Evolutionary conservation across 2,113 vertebrate genomes (phyloP), one percentile per base, ranked within the genome.

Genomic region (sheep (Ovis aries)): DNA sequence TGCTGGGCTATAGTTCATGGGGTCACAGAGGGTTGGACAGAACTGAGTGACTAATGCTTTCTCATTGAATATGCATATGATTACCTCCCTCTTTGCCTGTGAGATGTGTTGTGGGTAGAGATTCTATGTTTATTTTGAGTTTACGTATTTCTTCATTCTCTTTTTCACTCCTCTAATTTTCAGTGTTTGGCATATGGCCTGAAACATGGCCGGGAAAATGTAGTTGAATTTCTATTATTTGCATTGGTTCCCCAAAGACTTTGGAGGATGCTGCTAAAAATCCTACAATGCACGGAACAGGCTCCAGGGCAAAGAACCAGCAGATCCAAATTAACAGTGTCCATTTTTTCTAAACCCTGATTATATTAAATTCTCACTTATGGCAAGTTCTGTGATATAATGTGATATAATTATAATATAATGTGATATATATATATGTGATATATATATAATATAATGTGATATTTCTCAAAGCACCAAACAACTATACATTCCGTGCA

Each of bases 211-310:
- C 1, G 6, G 14, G 11, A n/a, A 81, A 55, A 5, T 45, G 6
- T 52, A 14, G 36, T 55, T n/a, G 57, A 45, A 29, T 82, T 67
- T 82, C 19, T 29, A n/a, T 89, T 53, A 4, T 53, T 11, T 27
- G 48, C 11, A 4, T 16, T 48, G 36, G 6, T 57, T 74, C 29
- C n/a, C 33, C 50, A 14, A 36, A 59, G 3, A 31, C 25, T 7
- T 5, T 23, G 60, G 14, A 29, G 1, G 2, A 7, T 25, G 16
- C 23, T 6, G 50, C 5, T 78, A 12, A n/a, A 8, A 7, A 8
- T 15, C 23, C 10, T 27, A 5, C 0, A 53, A 7, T 15, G 33
- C 57, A 15, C 0, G 3, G 25, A 36, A 12, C 12, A 52, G 5
- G 4, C 31, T 19, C 1, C 17, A 7, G 25, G 45, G 23, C 36